Percentiles rank a stretch among this genome's conserved stretches.
These are phyloP conservation scores for Stercorarius parasiticus DNA, from an alignment of 2,113 vertebrate genomes.

Conservation along the genomic window DNA sequence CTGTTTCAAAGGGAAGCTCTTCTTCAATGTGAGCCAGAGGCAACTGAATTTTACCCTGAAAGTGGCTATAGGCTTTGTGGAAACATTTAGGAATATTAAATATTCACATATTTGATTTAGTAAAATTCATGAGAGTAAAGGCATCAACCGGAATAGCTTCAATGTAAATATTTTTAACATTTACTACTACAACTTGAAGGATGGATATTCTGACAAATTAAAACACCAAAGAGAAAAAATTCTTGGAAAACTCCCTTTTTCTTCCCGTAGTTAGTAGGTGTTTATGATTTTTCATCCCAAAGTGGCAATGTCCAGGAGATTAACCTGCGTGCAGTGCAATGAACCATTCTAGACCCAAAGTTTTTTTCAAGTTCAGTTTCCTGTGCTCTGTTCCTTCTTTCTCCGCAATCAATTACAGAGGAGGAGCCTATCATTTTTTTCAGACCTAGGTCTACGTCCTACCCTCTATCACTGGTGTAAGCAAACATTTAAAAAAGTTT, in stretches of 20 bases:
- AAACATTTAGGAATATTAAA: conserved; percentile 48
- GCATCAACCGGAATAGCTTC: not conserved
- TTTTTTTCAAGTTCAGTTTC: not conserved
- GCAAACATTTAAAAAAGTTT: not conserved
- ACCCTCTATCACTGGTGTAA: not conserved
- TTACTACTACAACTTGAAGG: not conserved
- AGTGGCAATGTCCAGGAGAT: not conserved
- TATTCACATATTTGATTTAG: conserved; percentile 20
- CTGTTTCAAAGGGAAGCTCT: not conserved
- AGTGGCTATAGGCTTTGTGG: conserved; percentile 9
- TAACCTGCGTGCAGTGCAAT: not conserved
- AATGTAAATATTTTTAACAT: not conserved
- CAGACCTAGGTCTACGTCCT: not conserved
- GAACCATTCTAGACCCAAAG: not conserved
- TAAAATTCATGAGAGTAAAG: conserved; percentile 15
- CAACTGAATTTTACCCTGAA: conserved; percentile 33
- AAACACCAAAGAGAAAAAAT: not conserved
- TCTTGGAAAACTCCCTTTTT: not conserved
- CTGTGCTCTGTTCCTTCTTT: not conserved
- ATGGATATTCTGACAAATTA: not conserved
- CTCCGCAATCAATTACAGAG: not conserved
- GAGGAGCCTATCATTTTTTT: not conserved
- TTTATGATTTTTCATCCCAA: not conserved
- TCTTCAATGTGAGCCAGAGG: not conserved
- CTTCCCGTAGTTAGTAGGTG: not conserved